Evolutionary conservation across 1,140 invertebrate species (phyloP).

Genomic region (Halesus radiatus): DNA sequence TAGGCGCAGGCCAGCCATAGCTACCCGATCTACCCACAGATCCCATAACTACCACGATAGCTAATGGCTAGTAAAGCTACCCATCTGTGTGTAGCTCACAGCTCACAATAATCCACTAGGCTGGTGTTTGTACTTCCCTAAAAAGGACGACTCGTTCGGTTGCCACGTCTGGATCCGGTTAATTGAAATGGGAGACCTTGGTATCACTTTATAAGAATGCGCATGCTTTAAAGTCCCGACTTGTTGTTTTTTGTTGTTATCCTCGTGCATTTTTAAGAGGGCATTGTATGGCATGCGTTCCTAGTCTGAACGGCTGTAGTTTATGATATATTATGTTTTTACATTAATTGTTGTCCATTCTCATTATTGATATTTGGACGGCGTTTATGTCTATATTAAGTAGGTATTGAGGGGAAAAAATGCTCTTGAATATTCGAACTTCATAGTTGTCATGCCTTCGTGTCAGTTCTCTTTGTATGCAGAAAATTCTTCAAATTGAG

Average conservation of each 20-base stretch:
- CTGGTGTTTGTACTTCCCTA: conserved; percentile 22
- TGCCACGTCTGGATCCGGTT: conserved; percentile 41
- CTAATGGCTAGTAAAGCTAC: too few relatives aligned
- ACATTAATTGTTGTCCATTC: not conserved
- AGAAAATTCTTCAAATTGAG: too few relatives aligned
- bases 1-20: too few relatives aligned
- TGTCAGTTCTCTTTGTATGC: too few relatives aligned
- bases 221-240: conserved; percentile 12
- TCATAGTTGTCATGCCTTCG: too few relatives aligned
- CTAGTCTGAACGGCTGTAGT: not conserved
- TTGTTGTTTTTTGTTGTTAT: conserved; percentile 29
- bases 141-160: conserved; percentile 30
- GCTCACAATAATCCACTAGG: conserved; percentile 3
- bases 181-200: conserved; percentile 47
- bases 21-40: too few relatives aligned
- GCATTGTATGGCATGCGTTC: not conserved
- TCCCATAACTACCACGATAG: too few relatives aligned
- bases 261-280: conserved; percentile 20
- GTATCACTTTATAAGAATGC: conserved; percentile 44
- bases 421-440: too few relatives aligned
- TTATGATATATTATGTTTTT: conserved; percentile 1
- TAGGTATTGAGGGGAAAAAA: too few relatives aligned
- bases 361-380: not conserved
- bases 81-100: too few relatives aligned
- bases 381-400: too few relatives aligned